Conservation (phyloP, 2,113 vertebrate genomes). For the Ictidomys tridecemlineatus region DNA sequence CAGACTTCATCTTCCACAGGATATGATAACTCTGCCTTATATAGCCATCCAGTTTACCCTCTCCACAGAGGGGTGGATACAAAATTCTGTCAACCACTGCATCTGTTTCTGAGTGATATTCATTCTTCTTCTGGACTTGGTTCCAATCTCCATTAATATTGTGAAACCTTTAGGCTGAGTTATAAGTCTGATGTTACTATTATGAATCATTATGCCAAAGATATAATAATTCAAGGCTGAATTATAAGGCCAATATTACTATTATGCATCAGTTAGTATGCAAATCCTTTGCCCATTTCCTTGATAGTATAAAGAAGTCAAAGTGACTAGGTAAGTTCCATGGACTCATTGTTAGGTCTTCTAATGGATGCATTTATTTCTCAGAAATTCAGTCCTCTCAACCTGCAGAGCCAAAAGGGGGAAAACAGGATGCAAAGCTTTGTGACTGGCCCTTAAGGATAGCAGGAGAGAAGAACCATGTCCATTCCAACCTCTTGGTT, state of each 20-base stretch:
- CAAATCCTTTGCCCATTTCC: not conserved
- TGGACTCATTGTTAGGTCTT: not conserved
- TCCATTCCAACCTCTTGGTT: not conserved
- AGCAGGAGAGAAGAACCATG: not conserved
- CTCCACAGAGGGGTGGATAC: not conserved
- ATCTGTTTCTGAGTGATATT: not conserved
- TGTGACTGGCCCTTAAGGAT: too few relatives aligned
- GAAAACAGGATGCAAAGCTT: not conserved
- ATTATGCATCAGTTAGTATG: not conserved
- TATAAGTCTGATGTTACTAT: too few relatives aligned
- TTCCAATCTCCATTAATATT: not conserved
- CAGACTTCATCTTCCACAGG: not conserved
- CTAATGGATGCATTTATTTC: not conserved
- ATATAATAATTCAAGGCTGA: not conserved
- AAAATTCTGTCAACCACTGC: not conserved
- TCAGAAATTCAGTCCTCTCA: not conserved
- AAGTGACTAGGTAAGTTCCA: not conserved
- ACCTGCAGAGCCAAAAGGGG: not conserved
- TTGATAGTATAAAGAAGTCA: slow-evolving; percentile 35
- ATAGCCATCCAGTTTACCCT: too few relatives aligned
- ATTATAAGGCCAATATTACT: too few relatives aligned
- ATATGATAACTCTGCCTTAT: not conserved
- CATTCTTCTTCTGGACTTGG: not conserved
- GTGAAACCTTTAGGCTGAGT: too few relatives aligned
- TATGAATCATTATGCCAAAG: too few relatives aligned